These are phyloP conservation scores for Diphyllodes magnificus DNA, from an alignment of 2,113 vertebrate genomes.

Conservation along the genomic window DNA sequence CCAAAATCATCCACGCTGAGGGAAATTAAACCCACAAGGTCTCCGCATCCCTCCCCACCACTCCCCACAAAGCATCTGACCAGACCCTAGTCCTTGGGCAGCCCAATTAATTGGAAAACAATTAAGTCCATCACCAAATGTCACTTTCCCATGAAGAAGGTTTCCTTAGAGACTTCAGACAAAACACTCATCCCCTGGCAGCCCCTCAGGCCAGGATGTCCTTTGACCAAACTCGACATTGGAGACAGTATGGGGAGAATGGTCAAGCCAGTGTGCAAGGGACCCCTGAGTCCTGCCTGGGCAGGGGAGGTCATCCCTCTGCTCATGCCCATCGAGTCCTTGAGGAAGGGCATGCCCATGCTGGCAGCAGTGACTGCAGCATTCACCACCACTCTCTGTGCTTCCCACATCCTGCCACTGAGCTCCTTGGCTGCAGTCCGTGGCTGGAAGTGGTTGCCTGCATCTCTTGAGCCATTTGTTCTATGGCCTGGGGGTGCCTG, in stretches of 20 bases:
- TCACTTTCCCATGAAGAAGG: not conserved
- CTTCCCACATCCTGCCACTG: not conserved
- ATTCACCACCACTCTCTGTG: not conserved
- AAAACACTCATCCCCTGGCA: not conserved
- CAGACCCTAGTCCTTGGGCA: not conserved
- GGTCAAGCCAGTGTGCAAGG: not conserved
- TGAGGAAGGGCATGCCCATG: not conserved
- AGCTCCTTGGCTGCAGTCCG: not conserved
- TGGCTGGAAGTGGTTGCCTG: not conserved
- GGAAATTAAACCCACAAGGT: not conserved
- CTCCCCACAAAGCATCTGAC: not conserved
- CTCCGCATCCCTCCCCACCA: not conserved
- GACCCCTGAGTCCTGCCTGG: accelerated
- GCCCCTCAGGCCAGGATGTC: not conserved
- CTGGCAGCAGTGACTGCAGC: not conserved
- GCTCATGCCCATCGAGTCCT: accelerated
- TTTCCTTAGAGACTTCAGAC: not conserved
- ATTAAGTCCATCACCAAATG: not conserved
- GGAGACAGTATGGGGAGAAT: not conserved
- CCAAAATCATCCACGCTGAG: not conserved
- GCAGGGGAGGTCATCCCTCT: accelerated
- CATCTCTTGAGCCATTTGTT: not conserved
- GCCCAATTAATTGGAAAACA: not conserved
- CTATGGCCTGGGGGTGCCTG: not conserved
- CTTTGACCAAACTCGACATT: not conserved